Evolutionary conservation across 2,797 vertebrate species (phyloP).

Genomic region (Paramormyrops hopkinsi): DNA sequence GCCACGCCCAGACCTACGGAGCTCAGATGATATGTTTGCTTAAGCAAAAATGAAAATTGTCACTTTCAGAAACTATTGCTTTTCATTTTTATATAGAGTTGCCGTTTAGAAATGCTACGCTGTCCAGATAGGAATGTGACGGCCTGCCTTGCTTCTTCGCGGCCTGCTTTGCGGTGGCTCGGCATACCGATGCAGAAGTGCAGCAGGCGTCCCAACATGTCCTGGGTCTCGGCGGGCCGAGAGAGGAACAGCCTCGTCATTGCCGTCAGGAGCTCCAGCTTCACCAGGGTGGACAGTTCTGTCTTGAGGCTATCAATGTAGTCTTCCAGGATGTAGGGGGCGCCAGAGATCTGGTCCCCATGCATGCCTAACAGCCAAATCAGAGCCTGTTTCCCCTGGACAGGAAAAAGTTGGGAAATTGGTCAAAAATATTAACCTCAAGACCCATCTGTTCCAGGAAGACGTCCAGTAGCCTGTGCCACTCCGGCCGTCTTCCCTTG

Average conservation of each 20-base stretch:
- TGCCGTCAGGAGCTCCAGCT: slow-evolving; percentile 83
- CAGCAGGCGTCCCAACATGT: slow-evolving; percentile 81
- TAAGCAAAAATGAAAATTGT: background rate
- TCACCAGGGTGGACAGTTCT: slow-evolving; percentile 70
- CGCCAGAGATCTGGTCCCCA: slow-evolving; percentile 70
- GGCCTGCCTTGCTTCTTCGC: background rate
- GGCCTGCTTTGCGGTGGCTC: background rate
- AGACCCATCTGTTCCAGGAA: background rate
- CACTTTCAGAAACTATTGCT: background rate
- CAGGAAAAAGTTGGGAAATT: background rate
- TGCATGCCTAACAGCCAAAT: slow-evolving; percentile 86
- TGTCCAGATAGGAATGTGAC: background rate
- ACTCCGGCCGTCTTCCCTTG: background rate
- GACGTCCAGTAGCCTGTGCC: background rate
- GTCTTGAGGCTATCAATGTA: slow-evolving; percentile 76
- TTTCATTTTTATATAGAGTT: background rate
- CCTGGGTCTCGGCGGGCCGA: slow-evolving; percentile 87
- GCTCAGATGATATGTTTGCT: background rate
- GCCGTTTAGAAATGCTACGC: background rate
- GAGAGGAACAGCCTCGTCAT: slow-evolving; percentile 76
- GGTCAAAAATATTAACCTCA: background rate
- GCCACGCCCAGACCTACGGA: background rate
- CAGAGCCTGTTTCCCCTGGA: slow-evolving; percentile 82
- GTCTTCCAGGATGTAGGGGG: slow-evolving; percentile 83
- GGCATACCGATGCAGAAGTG: slow-evolving; percentile 77